A percentile compares a stretch with the other conserved stretches of the same genome.
Conservation (phyloP, 2,888 invertebrate species). For the Taphrorychus bicolor region DNA sequence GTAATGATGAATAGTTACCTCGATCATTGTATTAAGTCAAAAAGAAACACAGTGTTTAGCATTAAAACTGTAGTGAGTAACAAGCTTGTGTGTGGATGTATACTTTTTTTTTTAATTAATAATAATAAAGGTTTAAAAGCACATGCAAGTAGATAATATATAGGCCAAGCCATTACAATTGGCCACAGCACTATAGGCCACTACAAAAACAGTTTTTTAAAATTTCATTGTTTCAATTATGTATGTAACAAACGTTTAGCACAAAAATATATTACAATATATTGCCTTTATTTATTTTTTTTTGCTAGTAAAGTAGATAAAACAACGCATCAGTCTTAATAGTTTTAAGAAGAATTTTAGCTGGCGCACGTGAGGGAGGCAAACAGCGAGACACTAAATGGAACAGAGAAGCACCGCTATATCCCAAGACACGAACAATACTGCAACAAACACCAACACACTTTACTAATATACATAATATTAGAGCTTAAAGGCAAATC, state of each 20-base stretch:
- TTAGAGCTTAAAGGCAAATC: background rate
- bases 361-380: constrained; percentile 29
- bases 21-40: background rate
- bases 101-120: too few relatives aligned
- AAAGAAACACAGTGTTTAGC: background rate
- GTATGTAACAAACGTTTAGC: constrained; percentile 56
- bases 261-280: constrained; percentile 59
- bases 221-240: constrained; percentile 34
- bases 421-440: constrained; percentile 28
- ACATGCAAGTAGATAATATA: constrained; percentile 48
- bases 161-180: constrained; percentile 41
- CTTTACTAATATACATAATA: constrained; percentile 10
- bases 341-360: constrained; percentile 52
- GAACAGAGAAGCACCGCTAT: constrained; percentile 22
- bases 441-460: constrained; percentile 33
- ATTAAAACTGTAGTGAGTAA: background rate
- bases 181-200: constrained; percentile 43
- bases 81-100: background rate
- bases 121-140: constrained; percentile 42
- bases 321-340: constrained; percentile 59
- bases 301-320: constrained; percentile 51
- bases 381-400: constrained; percentile 5
- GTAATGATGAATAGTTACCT: background rate
- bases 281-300: constrained; percentile 59
- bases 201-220: constrained; percentile 40